Base-by-base conservation (phyloP, 2,888 invertebrate species). In the Zaprionus bogoriensis region DNA sequence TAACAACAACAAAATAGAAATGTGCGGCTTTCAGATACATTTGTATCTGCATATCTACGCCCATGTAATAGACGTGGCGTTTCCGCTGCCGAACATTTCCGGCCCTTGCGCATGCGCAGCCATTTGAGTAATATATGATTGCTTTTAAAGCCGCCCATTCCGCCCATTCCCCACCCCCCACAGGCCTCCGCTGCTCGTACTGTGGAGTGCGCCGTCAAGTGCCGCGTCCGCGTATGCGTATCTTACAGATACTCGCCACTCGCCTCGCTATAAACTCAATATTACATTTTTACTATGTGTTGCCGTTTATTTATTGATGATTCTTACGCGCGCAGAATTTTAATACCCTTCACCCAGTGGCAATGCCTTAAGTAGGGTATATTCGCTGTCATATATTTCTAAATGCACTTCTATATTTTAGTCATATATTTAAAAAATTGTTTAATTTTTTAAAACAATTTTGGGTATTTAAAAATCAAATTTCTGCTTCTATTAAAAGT, bases 221-320 rank as follows among this genome's bases (percentile, higher is more conserved):
- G 27, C 10, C 32, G 32, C 55, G 44, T 19, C 20, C n/a, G n/a
- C n/a, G n/a, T n/a, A n/a, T n/a, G n/a, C n/a, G 68, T 64, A 58
- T 70, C 62, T 71, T 57, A 7, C 50, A 67, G 46, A 65, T 62
- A 54, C 60, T n/a, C 27, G 30, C 27, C 4, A 38, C 4, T 39
- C 41, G 46, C 6, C 51, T 14, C 54, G 77, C 73, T 52, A 79
- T 76, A 76, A 73, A 76, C 67, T 67, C 55, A 62, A 62, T 73
- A 77, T 76, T 65, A 67, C 71, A 72, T 77, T 77, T 84, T 81
- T 65, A 81, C 68, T 77, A 84, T 84, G 87, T 87, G 87, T 81
- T 74, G 73, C 78, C 61, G 74, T 74, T 87, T 78, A 81, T 87
- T 80, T 80, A 80, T 80, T 87, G 87, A 87, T 71, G 85, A 68